Conservation (phyloP, 2,888 invertebrate genomes). For the Lutraria lutraria region DNA sequence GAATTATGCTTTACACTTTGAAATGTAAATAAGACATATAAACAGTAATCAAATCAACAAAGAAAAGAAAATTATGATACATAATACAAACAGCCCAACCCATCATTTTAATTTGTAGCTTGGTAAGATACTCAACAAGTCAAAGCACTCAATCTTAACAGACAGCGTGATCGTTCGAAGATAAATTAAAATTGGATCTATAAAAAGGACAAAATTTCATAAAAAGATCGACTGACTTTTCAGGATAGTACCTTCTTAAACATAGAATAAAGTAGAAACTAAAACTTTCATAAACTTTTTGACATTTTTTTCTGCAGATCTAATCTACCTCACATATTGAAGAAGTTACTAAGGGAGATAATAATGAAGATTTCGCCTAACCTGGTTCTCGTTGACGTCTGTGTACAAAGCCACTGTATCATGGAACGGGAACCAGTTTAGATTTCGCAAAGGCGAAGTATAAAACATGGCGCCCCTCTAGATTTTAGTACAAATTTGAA, state of each 20-base stretch:
- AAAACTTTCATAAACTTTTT: slow-evolving; percentile 22
- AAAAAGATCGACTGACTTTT: not conserved
- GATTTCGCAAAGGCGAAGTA: too few species aligned
- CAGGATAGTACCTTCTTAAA: not conserved
- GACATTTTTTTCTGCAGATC: not conserved
- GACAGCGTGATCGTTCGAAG: not conserved
- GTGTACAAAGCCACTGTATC: too few species aligned
- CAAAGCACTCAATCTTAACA: not conserved
- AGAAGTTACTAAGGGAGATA: slow-evolving; percentile 23
- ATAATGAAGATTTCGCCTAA: too few species aligned
- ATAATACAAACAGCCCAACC: not conserved
- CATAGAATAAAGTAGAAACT: not conserved
- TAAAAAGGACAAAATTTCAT: not conserved
- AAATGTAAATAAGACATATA: too few species aligned
- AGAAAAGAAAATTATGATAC: too few species aligned
- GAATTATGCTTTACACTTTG: too few species aligned
- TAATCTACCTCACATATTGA: not conserved
- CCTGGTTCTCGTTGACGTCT: too few species aligned
- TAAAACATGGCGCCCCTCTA: too few species aligned
- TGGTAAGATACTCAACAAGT: not conserved
- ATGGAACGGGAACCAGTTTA: too few species aligned
- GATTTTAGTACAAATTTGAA: too few species aligned
- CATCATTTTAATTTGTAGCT: too few species aligned
- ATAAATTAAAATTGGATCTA: not conserved
- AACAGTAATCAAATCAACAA: too few species aligned